These are phyloP conservation scores for Plectrocnemia conspersa DNA, from an alignment of 1,140 invertebrate species.

Conservation along the genomic window DNA sequence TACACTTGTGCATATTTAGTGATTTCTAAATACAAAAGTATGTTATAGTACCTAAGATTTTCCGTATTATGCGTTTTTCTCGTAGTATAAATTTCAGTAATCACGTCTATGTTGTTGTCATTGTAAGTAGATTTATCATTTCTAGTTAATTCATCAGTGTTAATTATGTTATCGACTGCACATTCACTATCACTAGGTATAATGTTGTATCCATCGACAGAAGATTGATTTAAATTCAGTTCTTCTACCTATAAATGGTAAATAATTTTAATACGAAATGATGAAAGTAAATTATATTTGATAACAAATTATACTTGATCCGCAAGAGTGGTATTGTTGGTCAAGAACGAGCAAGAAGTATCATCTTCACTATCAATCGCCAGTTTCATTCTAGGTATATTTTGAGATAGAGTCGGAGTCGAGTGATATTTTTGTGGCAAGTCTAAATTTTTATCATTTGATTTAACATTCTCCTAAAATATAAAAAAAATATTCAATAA, in stretches of 20 bases:
- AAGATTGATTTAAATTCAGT: conserved; percentile 34
- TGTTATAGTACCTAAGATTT: too few species aligned
- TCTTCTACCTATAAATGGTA: conserved; percentile 36
- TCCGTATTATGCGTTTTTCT: too few species aligned
- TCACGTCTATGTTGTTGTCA: too few species aligned
- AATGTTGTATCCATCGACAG: conserved; percentile 23
- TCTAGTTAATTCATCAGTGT: conserved; percentile 8
- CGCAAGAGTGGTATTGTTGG: conserved; percentile 23
- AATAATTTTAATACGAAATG: background rate
- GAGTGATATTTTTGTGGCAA: too few species aligned
- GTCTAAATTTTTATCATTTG: too few species aligned
- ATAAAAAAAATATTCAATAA: too few species aligned
- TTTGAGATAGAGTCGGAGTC: too few species aligned
- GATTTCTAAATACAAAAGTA: too few species aligned
- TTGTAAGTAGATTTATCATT: conserved; percentile 19
- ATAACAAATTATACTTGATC: conserved; percentile 20
- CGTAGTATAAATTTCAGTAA: too few species aligned
- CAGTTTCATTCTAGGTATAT: conserved; percentile 11
- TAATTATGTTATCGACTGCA: conserved; percentile 26
- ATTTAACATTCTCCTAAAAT: too few species aligned
- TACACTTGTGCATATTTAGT: too few species aligned
- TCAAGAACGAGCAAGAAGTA: conserved; percentile 24
- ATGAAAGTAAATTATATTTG: background rate
- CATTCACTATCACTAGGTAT: conserved; percentile 23
- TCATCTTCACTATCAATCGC: conserved; percentile 30